Conservation (phyloP, 2,113 vertebrate genomes). For the Panurus biarmicus region DNA sequence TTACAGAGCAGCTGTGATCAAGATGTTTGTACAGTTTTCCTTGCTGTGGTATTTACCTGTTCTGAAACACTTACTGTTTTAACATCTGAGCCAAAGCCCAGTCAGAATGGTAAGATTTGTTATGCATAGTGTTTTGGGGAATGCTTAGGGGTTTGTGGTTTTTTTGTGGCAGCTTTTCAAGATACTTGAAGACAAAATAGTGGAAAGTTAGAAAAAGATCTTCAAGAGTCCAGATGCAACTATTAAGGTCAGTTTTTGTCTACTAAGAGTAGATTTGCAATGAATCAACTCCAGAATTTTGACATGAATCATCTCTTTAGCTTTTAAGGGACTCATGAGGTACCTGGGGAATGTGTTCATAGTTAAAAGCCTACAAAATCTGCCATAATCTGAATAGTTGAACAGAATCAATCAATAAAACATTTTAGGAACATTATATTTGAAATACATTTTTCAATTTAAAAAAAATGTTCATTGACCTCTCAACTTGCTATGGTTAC, state of each 20-base stretch:
- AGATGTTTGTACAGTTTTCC: constrained; percentile 39
- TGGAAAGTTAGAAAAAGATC: background rate
- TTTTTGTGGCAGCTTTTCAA: background rate
- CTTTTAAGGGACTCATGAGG: background rate
- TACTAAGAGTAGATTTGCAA: background rate
- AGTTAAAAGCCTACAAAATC: background rate
- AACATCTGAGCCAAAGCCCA: background rate
- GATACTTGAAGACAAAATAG: background rate
- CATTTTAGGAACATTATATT: background rate
- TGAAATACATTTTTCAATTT: background rate
- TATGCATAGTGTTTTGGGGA: background rate
- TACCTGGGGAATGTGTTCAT: background rate
- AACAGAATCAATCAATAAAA: background rate
- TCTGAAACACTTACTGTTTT: background rate
- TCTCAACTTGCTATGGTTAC: background rate
- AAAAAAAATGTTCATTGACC: background rate
- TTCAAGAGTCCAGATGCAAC: background rate
- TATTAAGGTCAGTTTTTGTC: background rate
- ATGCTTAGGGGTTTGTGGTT: background rate
- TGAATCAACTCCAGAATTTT: background rate
- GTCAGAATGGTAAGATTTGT: background rate
- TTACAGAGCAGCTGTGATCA: constrained; percentile 53
- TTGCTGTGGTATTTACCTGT: constrained; percentile 45
- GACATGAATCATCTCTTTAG: background rate
- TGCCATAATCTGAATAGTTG: background rate